These are phyloP conservation scores for Sitta carolinensis DNA, from an alignment of 2,797 vertebrate species.

Conservation along the genomic window DNA sequence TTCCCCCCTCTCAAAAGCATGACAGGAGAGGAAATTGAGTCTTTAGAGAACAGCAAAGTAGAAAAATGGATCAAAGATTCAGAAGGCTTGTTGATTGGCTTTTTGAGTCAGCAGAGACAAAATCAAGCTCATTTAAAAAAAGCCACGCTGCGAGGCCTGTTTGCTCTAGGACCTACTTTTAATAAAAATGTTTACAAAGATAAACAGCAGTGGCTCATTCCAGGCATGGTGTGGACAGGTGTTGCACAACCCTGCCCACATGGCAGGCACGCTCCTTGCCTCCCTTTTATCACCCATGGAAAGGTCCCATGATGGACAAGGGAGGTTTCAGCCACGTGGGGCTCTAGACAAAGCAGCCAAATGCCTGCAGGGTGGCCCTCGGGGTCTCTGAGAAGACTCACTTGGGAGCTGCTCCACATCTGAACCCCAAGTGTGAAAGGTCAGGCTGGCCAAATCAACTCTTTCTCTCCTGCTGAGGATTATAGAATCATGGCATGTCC, in stretches of 20 bases:
- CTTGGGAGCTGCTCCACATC: background rate
- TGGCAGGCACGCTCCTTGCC: fast-evolving
- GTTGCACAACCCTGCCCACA: background rate
- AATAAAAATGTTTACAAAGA: background rate
- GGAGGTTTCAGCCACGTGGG: fast-evolving
- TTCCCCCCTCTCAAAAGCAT: background rate
- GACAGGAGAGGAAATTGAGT: conserved; percentile 59
- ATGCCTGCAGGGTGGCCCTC: fast-evolving
- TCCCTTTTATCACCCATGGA: background rate
- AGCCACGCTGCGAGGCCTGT: background rate
- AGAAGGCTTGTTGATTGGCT: conserved; percentile 5
- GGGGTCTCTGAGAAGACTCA: fast-evolving
- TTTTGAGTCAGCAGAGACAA: background rate
- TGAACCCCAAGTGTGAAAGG: background rate
- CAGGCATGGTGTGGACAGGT: background rate
- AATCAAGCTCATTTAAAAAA: background rate
- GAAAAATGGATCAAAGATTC: conserved; percentile 67
- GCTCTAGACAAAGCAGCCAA: background rate
- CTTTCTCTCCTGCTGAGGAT: background rate
- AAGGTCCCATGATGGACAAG: fast-evolving
- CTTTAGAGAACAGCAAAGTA: conserved; percentile 52
- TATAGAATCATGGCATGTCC: background rate
- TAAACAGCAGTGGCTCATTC: background rate
- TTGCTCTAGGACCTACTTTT: background rate
- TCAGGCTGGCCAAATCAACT: background rate